Conservation (phyloP, 2,888 invertebrate species). For the Pherbina coryleti region DNA sequence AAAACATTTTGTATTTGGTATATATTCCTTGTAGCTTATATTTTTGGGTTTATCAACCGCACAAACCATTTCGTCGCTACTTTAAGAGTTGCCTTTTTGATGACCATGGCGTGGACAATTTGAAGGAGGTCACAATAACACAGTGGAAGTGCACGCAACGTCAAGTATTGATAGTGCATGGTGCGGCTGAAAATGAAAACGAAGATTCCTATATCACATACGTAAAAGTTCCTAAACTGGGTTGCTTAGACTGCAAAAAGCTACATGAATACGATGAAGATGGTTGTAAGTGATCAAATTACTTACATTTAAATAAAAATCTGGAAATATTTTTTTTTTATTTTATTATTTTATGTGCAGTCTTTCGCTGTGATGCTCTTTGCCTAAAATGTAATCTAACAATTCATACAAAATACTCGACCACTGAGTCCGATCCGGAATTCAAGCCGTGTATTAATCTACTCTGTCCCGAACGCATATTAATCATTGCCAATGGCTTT, state of each 20-base stretch:
- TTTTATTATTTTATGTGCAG: background rate
- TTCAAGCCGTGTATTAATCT: slow-evolving; percentile 80
- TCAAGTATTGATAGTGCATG: slow-evolving; percentile 74
- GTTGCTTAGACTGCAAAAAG: slow-evolving; percentile 75
- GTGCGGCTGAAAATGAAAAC: slow-evolving; percentile 68
- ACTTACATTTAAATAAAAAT: no score
- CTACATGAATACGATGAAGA: slow-evolving; percentile 70
- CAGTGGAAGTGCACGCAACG: slow-evolving; percentile 75
- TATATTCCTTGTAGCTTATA: slow-evolving; percentile 58
- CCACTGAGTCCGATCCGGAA: slow-evolving; percentile 86
- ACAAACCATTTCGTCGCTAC: slow-evolving; percentile 64
- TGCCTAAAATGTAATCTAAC: slow-evolving; percentile 92
- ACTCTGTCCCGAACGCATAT: slow-evolving; percentile 80
- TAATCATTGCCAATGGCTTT: slow-evolving; percentile 88
- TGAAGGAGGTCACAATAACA: slow-evolving; percentile 75
- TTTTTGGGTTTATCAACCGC: slow-evolving; percentile 69
- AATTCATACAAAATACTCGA: slow-evolving; percentile 91
- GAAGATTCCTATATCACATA: slow-evolving; percentile 70
- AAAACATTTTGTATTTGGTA: background rate
- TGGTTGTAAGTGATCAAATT: slow-evolving; percentile 58
- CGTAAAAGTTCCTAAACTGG: slow-evolving; percentile 74
- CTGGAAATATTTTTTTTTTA: background rate
- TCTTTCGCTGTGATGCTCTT: slow-evolving; percentile 75
- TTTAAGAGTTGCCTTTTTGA: slow-evolving; percentile 75
- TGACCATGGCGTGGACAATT: slow-evolving; percentile 74